Evolutionary conservation across 1,140 invertebrate species (phyloP).

Genomic region (Drosophila kikkawai): DNA sequence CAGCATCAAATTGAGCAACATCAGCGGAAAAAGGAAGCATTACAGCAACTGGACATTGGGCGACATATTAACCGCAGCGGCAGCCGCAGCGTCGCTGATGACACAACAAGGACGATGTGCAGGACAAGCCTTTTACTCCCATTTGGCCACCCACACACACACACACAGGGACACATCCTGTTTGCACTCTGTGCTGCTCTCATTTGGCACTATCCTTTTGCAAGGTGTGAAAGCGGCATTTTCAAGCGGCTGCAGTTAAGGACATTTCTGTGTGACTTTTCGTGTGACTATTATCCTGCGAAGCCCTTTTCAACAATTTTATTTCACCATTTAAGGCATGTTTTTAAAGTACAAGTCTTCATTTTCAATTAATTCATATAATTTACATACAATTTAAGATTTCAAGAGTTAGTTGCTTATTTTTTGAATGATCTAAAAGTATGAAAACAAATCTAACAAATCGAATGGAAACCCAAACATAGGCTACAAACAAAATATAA

Average conservation of each 20-base stretch:
- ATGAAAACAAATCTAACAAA: background rate
- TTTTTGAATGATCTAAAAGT: background rate
- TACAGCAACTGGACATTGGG: slow-evolving; percentile 59
- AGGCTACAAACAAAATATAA: background rate
- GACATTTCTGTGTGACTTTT: background rate
- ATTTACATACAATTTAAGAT: background rate
- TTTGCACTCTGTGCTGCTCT: slow-evolving; percentile 9
- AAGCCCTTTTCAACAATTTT: background rate
- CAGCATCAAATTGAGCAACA: slow-evolving; percentile 28
- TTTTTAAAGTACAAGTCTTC: slow-evolving; percentile 1
- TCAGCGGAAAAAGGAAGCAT: slow-evolving; percentile 17
- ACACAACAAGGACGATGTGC: slow-evolving; percentile 36
- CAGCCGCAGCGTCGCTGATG: slow-evolving; percentile 50
- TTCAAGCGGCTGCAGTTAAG: slow-evolving; percentile 3
- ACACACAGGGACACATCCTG: slow-evolving; percentile 13
- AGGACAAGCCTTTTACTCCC: slow-evolving; percentile 4
- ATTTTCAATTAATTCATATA: background rate
- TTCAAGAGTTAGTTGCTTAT: background rate
- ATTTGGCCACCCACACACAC: background rate
- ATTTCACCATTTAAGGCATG: background rate
- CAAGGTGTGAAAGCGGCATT: slow-evolving; percentile 7
- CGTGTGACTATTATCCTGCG: background rate
- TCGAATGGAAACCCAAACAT: background rate
- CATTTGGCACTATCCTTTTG: background rate
- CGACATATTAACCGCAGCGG: slow-evolving; percentile 74